Evolutionary conservation across 2,113 vertebrate genomes (phyloP), one percentile per base, ranked within the genome.

Genomic region (Pao palembangensis): DNA sequence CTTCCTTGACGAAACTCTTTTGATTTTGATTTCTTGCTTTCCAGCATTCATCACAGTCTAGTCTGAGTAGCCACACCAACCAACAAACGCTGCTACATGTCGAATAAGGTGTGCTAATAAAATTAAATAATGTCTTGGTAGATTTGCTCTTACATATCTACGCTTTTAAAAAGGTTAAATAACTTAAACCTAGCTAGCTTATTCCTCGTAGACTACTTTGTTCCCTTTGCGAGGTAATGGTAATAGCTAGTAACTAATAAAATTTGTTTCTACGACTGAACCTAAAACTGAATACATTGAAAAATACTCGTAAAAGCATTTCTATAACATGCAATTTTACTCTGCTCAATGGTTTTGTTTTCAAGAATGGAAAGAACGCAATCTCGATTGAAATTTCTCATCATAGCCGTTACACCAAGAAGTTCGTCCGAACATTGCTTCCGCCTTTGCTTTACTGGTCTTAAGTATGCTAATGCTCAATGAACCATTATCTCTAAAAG

Each of bases 1-100:
- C 64, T 90, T 91, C 41, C 78, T 84, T 2, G 70, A 70, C 3
- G 75, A 79, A 7, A 79, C 85, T 25, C 91, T 69, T 55, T 79
- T 90, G 1, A 89, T 67, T 57, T 72, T 70, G 20, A 90, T 56
- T 3, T 79, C 71, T 2, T 34, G 55, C 11, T 19, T 54, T 11
- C 49, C 73, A 1, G 55, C 46, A 50, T 58, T 76, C 87, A 90
- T 88, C 0, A 0, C 67, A 13, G 71, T 20, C 17, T 31, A 8
- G 20, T 7, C 5, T 13, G 38, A 47, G 21, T 42, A 47, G 28
- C 14, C 50, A 5, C 21, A 8, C 2, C 20, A 16, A 23, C 23
- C 14, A 3, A 8, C 8, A 6, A 47, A 47, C 52, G 52, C 1
- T 21, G 67, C 70, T 67, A 49, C 66, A 62, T 62, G 58, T 55